Base-by-base conservation (phyloP, 2,797 vertebrate genomes). In the Tenualosa ilisha region DNA sequence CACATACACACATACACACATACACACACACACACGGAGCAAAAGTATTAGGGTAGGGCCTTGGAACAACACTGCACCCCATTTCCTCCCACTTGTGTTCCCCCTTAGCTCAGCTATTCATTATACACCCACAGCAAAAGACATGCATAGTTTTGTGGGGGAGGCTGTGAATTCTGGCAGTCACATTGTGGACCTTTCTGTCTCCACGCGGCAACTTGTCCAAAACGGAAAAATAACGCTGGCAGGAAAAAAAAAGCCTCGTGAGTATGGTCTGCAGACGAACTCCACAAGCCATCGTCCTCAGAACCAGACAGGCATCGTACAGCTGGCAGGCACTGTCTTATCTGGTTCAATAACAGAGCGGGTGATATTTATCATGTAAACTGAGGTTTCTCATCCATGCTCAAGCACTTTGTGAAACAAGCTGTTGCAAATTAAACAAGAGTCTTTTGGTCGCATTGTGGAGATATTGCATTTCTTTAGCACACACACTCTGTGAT, bases 81-180 rank as follows among this genome's bases (percentile, higher is more conserved):
- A 86, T 89, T 92, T 92, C 89, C 92, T 88, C 92, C 90, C 91
- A 91, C 90, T 65, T 86, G 68, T 87, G 79, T 86, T 83, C 85
- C 82, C 84, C 86, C 86, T 83, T 88, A 79, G 40, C 37, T 79
- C 72, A 79, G 37, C 72, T 40, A 81, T 87, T 86, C 26, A 50
- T 89, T 91, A 88, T 83, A 82, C 88, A 86, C 86, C 87, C 82
- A 84, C 84, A 81, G 86, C 63, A 81, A 92, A 89, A 87, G 91
- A 88, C 86, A 86, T 89, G 83, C 85, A 65, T 81, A 51, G 51
- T 87, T 90, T 61, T 90, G 84, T 46, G 87, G 84, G 89, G 85
- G 88, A 81, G 72, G 84, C 17, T 82, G 82, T 84, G 61, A 85
- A 85, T 86, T 86, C 86, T 89, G 86, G 86, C 87, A 84, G 72